Base-by-base conservation (phyloP, 2,797 vertebrate species). In the Spinibarbus caldwelli region DNA sequence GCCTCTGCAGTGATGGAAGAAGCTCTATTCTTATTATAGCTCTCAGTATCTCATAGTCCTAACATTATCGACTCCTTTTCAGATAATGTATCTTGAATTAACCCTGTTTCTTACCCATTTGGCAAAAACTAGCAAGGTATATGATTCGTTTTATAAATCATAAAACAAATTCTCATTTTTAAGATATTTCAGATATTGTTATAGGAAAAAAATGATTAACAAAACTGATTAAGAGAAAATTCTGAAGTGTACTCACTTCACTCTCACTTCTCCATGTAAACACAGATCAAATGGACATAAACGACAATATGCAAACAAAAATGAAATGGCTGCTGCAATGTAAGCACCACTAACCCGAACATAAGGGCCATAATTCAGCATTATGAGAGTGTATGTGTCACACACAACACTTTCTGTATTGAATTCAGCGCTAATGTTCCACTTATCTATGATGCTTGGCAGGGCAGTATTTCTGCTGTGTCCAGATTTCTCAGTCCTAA, bases 361-460 rank as follows among this genome's bases (percentile, higher is more conserved):
- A 71, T 14, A 38, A 66, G 57, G 23, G 54, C 66, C 6, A 49
- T 82, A 82, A 47, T 84, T 86, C 68, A 82, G 78, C 70, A 76
- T 78, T 78, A 85, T 54, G 26, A 47, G 9, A 72, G 4, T 12
- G 21, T 66, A 52, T 52, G 41, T 43, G 57, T 31, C 77, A 83
- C n/a, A 6, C 68, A 47, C 19, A 52, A 78, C 78, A 78, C 72
- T 19, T 67, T 77, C 49, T 80, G 31, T 19, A 80, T 47, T 81
- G 57, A 17, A 80, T 80, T 67, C 34, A 66, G 68, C 17, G 21
- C 49, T 79, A 83, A 78, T 72, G 54, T n/a, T 57, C 34, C 71
- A 59, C 78, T 52, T 71, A 81, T 66, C 71, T 83, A 85, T 62
- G 54, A 62, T 31, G 62, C 81, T 67, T 81, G 78, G 54, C 87